phyloP scores from a whole-genome alignment of 1,140 invertebrate genomes.

The Hesperophylax magnus region DNA sequence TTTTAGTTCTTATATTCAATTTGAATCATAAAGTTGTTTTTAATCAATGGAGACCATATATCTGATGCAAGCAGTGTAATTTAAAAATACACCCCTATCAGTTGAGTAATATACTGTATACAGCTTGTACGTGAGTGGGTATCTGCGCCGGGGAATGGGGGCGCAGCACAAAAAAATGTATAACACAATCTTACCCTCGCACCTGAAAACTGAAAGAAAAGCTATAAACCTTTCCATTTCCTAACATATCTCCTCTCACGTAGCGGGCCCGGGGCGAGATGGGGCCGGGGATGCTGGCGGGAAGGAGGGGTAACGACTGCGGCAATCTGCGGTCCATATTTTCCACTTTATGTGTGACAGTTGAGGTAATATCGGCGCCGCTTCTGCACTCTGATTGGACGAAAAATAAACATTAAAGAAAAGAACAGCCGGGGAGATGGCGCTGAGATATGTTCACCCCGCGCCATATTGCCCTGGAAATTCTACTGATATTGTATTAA shows the following conservation, averaged over 20 bases:
- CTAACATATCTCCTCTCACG: constrained; percentile 52
- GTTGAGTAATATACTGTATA: constrained; percentile 61
- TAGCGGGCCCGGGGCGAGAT: neutral
- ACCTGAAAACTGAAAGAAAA: constrained; percentile 70
- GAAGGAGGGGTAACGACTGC: constrained; percentile 55
- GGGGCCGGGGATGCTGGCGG: constrained; percentile 30
- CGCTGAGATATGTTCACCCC: constrained; percentile 25
- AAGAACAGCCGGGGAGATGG: constrained; percentile 61
- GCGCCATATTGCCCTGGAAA: constrained; percentile 52
- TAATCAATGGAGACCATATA: neutral
- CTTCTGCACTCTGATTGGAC: constrained; percentile 71
- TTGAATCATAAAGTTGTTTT: too few species aligned
- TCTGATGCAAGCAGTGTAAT: constrained; percentile 20
- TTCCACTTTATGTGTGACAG: constrained; percentile 74
- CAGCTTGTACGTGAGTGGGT: constrained; percentile 65
- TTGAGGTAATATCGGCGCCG: constrained; percentile 73
- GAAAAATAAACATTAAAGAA: constrained; percentile 73
- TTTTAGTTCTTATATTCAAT: too few species aligned
- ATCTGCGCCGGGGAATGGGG: constrained; percentile 29
- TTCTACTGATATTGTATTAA: constrained; percentile 51
- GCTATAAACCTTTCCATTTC: constrained; percentile 68
- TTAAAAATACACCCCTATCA: constrained; percentile 45
- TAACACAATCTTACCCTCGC: constrained; percentile 54
- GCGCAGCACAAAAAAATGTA: constrained; percentile 45
- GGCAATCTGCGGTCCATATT: constrained; percentile 72